Percentiles rank a stretch among this genome's conserved stretches.
These are phyloP conservation scores for Anhinga rufa DNA, from an alignment of 2,113 vertebrate species.

Conservation along the genomic window DNA sequence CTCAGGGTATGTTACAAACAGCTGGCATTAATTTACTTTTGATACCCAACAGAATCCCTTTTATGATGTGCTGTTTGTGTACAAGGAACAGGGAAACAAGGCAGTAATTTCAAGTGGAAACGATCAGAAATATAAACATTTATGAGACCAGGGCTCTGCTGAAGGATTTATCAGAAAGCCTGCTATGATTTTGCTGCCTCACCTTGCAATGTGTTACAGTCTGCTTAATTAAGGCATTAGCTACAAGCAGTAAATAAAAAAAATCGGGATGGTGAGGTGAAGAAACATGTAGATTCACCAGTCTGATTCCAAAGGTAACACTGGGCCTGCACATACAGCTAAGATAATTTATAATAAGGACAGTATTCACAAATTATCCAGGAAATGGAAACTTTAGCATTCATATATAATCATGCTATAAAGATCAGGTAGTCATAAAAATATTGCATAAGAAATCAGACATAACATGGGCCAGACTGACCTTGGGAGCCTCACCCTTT, in stretches of 20 bases:
- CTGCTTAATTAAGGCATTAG: neutral
- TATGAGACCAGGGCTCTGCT: neutral
- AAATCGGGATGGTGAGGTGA: neutral
- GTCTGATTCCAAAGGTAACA: neutral
- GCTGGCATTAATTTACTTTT: neutral
- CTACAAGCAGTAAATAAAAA: neutral
- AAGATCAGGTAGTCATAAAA: neutral
- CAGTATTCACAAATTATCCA: neutral
- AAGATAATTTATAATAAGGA: neutral
- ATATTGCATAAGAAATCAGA: neutral
- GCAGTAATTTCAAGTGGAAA: neutral
- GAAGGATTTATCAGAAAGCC: neutral
- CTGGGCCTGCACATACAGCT: neutral
- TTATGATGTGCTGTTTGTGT: neutral
- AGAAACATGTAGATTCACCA: neutral
- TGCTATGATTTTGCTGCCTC: neutral
- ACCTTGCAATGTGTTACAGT: fast-evolving
- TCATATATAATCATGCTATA: neutral
- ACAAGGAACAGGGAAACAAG: neutral
- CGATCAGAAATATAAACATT: neutral
- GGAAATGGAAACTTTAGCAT: neutral
- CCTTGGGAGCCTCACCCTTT: neutral
- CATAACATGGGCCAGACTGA: neutral
- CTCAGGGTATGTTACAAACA: neutral
- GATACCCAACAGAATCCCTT: neutral